A percentile compares a stretch with the other conserved stretches of the same genome.
These are phyloP conservation scores for Hoplostethus mediterraneus DNA, from an alignment of 2,797 vertebrate genomes.

Conservation along the genomic window DNA sequence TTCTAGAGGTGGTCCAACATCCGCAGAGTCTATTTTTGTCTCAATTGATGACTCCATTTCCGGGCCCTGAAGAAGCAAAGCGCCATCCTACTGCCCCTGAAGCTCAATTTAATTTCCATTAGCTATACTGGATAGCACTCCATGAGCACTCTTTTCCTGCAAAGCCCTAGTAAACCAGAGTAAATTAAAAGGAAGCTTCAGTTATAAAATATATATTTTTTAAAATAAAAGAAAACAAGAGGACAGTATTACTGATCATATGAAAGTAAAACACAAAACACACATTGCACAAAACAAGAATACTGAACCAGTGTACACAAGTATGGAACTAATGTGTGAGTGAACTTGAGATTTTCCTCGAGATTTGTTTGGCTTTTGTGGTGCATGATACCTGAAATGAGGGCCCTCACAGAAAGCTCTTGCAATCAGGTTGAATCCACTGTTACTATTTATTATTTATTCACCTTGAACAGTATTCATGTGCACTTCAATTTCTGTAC, in stretches of 20 bases:
- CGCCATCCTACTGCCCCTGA: slow-evolving; percentile 8
- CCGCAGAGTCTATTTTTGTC: slow-evolving; percentile 60
- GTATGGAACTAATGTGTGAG: no score
- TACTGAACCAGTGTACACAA: no score
- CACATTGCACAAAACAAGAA: background rate
- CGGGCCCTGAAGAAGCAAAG: slow-evolving; percentile 21
- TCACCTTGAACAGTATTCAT: background rate
- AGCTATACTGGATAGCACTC: background rate
- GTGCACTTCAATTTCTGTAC: background rate
- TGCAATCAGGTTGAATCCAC: background rate
- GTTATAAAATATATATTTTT: no score
- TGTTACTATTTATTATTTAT: background rate
- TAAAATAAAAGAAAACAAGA: no score
- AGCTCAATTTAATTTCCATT: background rate
- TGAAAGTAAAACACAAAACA: background rate
- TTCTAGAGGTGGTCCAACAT: slow-evolving; percentile 35
- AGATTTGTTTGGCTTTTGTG: background rate
- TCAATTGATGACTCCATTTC: slow-evolving; percentile 52
- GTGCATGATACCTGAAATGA: background rate
- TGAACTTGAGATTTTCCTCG: background rate
- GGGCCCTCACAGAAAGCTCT: background rate
- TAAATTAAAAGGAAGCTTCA: no score
- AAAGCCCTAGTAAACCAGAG: no score
- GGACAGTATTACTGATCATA: background rate
- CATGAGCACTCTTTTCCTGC: no score